Percentiles rank a stretch among this genome's conserved stretches.
Evolutionary conservation across 2,797 vertebrate species (phyloP).

Genomic region (Hybognathus amarus): DNA sequence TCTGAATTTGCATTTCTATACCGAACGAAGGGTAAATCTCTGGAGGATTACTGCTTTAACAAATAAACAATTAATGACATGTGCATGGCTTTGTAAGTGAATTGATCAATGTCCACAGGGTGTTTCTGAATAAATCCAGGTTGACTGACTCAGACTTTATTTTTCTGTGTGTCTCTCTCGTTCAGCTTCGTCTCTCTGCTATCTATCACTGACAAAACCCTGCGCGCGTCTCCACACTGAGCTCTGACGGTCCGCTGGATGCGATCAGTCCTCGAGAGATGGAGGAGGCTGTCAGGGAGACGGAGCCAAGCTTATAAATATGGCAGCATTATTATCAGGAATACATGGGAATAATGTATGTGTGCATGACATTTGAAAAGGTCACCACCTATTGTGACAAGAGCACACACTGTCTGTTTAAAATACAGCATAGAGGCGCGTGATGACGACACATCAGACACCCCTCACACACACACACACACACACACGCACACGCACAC

Average conservation of each 20-base stretch:
- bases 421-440: not conserved
- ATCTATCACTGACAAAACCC: constrained; percentile 77
- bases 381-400: constrained; percentile 29
- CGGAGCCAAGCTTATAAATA: constrained; percentile 1
- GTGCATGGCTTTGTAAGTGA: not conserved
- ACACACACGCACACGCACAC: constrained; percentile 4
- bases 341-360: constrained; percentile 1
- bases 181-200: constrained; percentile 57
- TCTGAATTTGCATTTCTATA: no score
- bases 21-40: no score
- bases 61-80: not conserved
- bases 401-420: constrained; percentile 13
- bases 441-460: not conserved
- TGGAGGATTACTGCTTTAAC: not conserved
- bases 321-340: constrained; percentile 19
- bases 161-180: constrained; percentile 42
- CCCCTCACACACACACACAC: constrained; percentile 5
- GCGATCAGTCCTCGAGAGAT: not conserved
- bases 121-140: not conserved
- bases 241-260: constrained; percentile 10
- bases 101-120: not conserved
- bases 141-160: constrained; percentile 23
- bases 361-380: constrained; percentile 30
- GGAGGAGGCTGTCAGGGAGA: not conserved
- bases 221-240: constrained; percentile 60